Conservation (phyloP, 2,888 invertebrate species). For the Celastrina argiolus region DNA sequence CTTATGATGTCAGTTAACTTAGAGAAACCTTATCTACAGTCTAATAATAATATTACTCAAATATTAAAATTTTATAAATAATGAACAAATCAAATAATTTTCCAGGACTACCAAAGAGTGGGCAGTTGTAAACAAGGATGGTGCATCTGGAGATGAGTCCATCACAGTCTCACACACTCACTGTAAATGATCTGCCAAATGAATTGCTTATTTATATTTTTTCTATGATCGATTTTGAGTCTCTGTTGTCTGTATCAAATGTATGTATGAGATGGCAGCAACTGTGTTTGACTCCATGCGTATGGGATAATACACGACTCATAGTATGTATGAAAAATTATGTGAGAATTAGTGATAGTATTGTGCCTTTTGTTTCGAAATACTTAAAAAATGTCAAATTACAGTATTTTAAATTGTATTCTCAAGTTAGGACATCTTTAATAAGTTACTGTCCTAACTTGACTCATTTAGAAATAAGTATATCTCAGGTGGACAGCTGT, state of each 20-base stretch:
- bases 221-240: conserved; percentile 75
- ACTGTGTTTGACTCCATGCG: conserved; percentile 68
- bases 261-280: conserved; percentile 73
- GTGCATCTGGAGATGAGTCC: conserved; percentile 70
- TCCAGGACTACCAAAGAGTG: conserved; percentile 52
- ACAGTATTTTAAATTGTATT: conserved; percentile 76
- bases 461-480: conserved; percentile 75
- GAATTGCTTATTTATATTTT: conserved; percentile 74
- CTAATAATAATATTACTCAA: neutral
- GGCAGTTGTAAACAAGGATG: conserved; percentile 51
- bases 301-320: conserved; percentile 73
- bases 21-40: neutral
- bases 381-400: conserved; percentile 74
- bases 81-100: conserved; percentile 23
- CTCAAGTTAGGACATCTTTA: conserved; percentile 69
- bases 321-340: conserved; percentile 76
- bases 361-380: conserved; percentile 73
- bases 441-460: conserved; percentile 73
- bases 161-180: conserved; percentile 49
- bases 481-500: conserved; percentile 74
- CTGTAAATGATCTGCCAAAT: conserved; percentile 73
- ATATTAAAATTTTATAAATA: neutral
- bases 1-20: neutral
- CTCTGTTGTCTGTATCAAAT: conserved; percentile 65
- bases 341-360: conserved; percentile 68